Conservation (phyloP, 2,888 invertebrate genomes). For the Callimorpha dominula region DNA sequence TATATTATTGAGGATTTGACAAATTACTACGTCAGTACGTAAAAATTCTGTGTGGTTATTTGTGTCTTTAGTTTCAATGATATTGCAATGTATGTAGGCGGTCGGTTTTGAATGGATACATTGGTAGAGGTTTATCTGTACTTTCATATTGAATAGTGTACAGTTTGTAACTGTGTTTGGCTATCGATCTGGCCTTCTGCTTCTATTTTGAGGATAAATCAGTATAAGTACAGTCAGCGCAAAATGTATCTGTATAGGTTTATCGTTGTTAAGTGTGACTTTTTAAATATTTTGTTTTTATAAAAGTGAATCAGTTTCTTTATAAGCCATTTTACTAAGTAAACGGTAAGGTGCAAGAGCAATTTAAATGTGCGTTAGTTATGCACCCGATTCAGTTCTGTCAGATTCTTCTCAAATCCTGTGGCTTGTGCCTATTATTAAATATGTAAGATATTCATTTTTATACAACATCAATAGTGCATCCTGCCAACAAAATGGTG, state of each 20-base stretch:
- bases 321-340: neutral
- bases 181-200: conserved; percentile 19
- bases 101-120: conserved; percentile 4
- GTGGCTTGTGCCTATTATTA: neutral
- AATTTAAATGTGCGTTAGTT: too few species aligned
- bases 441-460: neutral
- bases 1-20: conserved; percentile 37
- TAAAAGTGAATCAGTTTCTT: neutral
- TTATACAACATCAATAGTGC: conserved; percentile 17
- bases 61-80: conserved; percentile 11
- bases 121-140: neutral
- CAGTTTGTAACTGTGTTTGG: conserved; percentile 22
- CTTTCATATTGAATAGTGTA: conserved; percentile 21
- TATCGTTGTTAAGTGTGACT: too few species aligned
- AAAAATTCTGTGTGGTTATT: conserved; percentile 29
- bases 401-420: neutral
- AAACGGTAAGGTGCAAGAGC: neutral
- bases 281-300: neutral
- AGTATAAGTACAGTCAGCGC: conserved; percentile 16
- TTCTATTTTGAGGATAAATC: conserved; percentile 29
- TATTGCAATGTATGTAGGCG: conserved; percentile 7
- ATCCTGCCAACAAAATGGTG: conserved; percentile 21
- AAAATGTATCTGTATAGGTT: neutral
- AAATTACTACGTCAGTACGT: conserved; percentile 26
- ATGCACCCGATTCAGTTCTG: too few species aligned